Conservation (phyloP, 2,888 invertebrate genomes). For the Platerodrilus igneus region DNA sequence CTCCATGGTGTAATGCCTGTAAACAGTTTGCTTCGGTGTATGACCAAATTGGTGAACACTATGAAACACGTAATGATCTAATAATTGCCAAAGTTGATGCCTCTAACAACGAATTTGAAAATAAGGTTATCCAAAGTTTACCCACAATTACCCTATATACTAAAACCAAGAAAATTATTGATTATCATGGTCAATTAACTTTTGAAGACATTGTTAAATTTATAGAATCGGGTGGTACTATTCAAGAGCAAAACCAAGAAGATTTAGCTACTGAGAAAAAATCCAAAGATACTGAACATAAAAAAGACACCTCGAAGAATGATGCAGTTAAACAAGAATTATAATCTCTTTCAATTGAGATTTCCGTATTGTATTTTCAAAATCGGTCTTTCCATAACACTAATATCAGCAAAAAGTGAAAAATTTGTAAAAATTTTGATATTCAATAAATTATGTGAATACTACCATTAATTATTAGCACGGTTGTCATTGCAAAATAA, state of each 20-base stretch:
- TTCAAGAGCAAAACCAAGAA: too few relatives aligned
- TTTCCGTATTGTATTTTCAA: too few relatives aligned
- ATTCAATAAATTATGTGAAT: too few relatives aligned
- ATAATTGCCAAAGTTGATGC: conserved; percentile 99
- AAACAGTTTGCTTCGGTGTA: conserved; percentile 96
- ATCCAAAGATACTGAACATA: conserved; percentile 61
- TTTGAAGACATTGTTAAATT: conserved; percentile 90
- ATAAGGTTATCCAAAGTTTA: conserved; percentile 91
- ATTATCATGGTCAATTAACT: conserved; percentile 94
- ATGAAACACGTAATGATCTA: conserved; percentile 72
- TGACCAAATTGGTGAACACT: conserved; percentile 83
- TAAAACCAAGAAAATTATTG: conserved; percentile 82
- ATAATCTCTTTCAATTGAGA: too few relatives aligned
- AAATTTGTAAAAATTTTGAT: too few relatives aligned
- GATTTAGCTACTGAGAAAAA: conserved; percentile 65
- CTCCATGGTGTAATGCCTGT: conserved; percentile 99
- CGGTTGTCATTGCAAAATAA: too few relatives aligned
- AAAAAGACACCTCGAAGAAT: conserved; percentile 67
- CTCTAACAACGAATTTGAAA: conserved; percentile 95
- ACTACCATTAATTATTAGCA: too few relatives aligned
- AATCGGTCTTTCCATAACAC: too few relatives aligned
- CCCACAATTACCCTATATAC: conserved; percentile 93
- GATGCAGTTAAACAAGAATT: too few relatives aligned
- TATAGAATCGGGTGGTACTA: conserved; percentile 84
- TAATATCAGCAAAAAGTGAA: too few relatives aligned